These are phyloP conservation scores for Dicycla oo DNA, from an alignment of 2,888 invertebrate species.

Conservation along the genomic window DNA sequence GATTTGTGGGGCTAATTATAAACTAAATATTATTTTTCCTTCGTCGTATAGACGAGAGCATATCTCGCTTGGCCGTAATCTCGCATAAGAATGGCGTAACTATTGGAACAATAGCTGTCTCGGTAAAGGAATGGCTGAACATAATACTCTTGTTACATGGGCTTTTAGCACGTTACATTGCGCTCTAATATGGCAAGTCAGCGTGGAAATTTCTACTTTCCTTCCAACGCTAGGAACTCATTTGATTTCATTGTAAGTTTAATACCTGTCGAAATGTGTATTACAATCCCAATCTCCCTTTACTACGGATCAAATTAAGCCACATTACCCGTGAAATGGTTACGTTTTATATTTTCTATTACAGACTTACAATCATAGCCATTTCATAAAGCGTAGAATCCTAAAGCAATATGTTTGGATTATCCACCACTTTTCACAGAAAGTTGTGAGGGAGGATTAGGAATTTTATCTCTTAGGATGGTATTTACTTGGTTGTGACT, in stretches of 20 bases:
- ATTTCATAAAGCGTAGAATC: conserved; percentile 58
- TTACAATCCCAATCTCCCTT: conserved; percentile 42
- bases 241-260: conserved; percentile 63
- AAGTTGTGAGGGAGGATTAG: conserved; percentile 56
- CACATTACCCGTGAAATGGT: conserved; percentile 41
- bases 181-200: conserved; percentile 64
- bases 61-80: conserved; percentile 58
- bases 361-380: conserved; percentile 41
- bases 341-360: conserved; percentile 58
- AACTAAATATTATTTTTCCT: conserved; percentile 32
- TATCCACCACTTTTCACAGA: conserved; percentile 57
- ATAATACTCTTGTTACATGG: conserved; percentile 69
- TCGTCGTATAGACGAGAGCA: conserved; percentile 51
- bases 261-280: conserved; percentile 60
- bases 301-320: conserved; percentile 48
- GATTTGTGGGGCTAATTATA: too few species aligned
- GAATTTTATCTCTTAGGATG: conserved; percentile 57
- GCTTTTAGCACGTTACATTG: conserved; percentile 68
- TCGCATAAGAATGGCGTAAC: conserved; percentile 66
- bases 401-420: conserved; percentile 62
- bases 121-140: conserved; percentile 66
- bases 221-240: conserved; percentile 56
- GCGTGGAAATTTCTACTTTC: conserved; percentile 59
- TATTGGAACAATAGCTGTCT: conserved; percentile 69
- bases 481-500: conserved; percentile 57